Conservation (phyloP, 2,113 vertebrate genomes). For the Zonotrichia leucophrys region DNA sequence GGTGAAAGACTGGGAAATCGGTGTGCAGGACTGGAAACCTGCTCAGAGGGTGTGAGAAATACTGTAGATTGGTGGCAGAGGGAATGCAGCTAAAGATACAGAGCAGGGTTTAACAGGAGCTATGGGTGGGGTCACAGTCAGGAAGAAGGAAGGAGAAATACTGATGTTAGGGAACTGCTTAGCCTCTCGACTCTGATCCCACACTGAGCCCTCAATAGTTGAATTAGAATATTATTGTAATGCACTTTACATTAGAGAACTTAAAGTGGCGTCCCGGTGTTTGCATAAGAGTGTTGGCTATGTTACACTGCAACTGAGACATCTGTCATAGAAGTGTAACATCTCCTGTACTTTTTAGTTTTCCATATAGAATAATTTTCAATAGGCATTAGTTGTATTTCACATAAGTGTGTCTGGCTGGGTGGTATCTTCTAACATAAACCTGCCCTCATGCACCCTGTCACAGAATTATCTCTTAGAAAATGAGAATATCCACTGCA, state of each 20-base stretch:
- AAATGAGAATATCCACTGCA: neutral
- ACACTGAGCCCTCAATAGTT: neutral
- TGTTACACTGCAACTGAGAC: neutral
- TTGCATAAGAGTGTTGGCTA: neutral
- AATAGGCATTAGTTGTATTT: neutral
- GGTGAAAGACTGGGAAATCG: neutral
- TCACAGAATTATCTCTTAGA: neutral
- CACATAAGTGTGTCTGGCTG: neutral
- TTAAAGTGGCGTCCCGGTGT: neutral
- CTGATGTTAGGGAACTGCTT: neutral
- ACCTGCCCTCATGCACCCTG: neutral
- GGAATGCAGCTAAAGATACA: neutral
- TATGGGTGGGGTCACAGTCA: neutral
- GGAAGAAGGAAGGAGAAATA: neutral
- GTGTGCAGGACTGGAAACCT: neutral
- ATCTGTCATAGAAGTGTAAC: neutral
- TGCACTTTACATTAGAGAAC: neutral
- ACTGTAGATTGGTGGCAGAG: neutral
- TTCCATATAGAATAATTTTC: neutral
- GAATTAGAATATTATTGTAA: neutral
- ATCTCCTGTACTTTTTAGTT: neutral
- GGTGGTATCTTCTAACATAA: neutral
- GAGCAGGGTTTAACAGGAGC: neutral
- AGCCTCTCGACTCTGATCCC: neutral
- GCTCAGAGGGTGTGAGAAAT: neutral